These are phyloP conservation scores for Drosophila sucinea DNA, from an alignment of 1,140 invertebrate genomes.

Conservation along the genomic window DNA sequence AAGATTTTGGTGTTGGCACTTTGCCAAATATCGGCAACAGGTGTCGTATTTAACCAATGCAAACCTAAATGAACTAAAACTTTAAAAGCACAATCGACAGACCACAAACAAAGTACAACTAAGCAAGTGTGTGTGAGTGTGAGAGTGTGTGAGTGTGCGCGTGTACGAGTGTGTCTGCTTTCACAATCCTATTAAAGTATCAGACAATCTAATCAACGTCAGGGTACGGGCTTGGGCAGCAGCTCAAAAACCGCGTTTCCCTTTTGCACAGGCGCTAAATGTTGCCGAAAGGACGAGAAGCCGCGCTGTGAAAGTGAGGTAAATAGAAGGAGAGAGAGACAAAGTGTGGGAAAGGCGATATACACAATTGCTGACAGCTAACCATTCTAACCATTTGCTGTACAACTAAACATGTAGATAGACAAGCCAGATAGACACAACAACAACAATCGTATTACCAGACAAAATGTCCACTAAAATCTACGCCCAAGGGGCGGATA, in stretches of 20 bases:
- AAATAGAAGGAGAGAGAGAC: neutral
- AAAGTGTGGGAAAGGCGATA: neutral
- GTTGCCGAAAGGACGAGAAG: constrained; percentile 57
- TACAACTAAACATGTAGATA: constrained; percentile 62
- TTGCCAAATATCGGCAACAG: neutral
- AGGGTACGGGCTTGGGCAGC: constrained; percentile 35
- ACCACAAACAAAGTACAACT: constrained; percentile 16
- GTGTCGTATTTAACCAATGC: neutral
- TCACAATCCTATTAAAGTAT: constrained; percentile 80
- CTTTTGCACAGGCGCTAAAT: constrained; percentile 67
- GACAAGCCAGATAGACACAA: constrained; percentile 53
- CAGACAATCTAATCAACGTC: constrained; percentile 78
- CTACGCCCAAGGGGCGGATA: constrained; percentile 28
- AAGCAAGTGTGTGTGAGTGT: no score
- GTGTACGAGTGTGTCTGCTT: constrained; percentile 41
- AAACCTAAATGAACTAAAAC: no score
- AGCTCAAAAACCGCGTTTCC: constrained; percentile 72
- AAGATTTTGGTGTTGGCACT: neutral
- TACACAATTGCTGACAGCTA: constrained; percentile 44
- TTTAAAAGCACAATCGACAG: no score
- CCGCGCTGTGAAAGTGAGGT: constrained; percentile 14
- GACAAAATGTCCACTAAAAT: constrained; percentile 63
- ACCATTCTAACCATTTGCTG: constrained; percentile 41
- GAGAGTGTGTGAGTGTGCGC: constrained; percentile 23
- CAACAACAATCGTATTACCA: constrained; percentile 61